Percentiles rank a stretch among this genome's conserved stretches.
Evolutionary conservation across 2,888 invertebrate species (phyloP).

Genomic region (Petrophora chlorosata): DNA sequence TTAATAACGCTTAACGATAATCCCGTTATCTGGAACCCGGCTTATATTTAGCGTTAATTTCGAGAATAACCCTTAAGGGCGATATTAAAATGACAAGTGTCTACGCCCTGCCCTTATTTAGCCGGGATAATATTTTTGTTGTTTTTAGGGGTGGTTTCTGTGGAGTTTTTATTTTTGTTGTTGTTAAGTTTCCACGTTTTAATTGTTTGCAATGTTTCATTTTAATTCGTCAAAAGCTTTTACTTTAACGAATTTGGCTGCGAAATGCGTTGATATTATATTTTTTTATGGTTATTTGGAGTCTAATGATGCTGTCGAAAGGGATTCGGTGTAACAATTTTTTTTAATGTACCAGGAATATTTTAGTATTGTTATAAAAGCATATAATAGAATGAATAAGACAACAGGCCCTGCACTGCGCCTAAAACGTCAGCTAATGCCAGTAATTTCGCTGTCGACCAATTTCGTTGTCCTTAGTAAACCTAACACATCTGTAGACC

Average conservation of each 20-base stretch:
- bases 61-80: constrained; percentile 30
- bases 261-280: too few relatives aligned
- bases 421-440: too few relatives aligned
- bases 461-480: too few relatives aligned
- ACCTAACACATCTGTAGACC: too few relatives aligned
- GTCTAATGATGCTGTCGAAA: too few relatives aligned
- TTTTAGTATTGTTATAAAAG: too few relatives aligned
- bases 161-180: constrained; percentile 5
- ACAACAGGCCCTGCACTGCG: too few relatives aligned
- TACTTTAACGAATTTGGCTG: neutral
- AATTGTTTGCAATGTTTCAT: constrained; percentile 10
- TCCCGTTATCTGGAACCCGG: constrained; percentile 29
- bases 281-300: too few relatives aligned
- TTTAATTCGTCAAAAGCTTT: constrained; percentile 10
- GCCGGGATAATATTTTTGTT: constrained; percentile 23
- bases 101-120: constrained; percentile 21
- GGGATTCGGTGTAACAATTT: too few relatives aligned
- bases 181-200: constrained; percentile 3
- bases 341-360: too few relatives aligned
- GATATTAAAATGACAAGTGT: constrained; percentile 36
- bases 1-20: constrained; percentile 34
- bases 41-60: constrained; percentile 30
- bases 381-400: too few relatives aligned
- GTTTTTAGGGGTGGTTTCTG: constrained; percentile 4
- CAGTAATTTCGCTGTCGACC: too few relatives aligned